Percentiles rank a stretch among this genome's conserved stretches.
phyloP scores from a whole-genome alignment of 2,113 vertebrate genomes.

The Chaenogobius annularis region DNA sequence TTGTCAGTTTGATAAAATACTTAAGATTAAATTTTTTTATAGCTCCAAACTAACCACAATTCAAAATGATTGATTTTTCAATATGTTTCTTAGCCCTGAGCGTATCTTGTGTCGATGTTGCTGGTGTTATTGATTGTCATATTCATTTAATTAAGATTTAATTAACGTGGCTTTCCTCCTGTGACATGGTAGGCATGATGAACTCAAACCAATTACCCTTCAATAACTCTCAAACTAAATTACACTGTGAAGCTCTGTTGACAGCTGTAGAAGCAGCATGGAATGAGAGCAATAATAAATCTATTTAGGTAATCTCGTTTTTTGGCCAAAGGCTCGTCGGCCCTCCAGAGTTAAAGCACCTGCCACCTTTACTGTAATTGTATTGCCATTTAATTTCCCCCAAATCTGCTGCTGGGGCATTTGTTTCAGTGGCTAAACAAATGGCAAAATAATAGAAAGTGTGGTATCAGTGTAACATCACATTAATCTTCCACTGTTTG shows the following conservation, averaged over 20 bases:
- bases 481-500: no score
- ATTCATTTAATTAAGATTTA: slow-evolving; percentile 17
- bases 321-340: background rate
- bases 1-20: no score
- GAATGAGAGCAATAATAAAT: background rate
- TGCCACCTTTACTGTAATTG: background rate
- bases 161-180: slow-evolving; percentile 11
- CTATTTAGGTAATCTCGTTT: background rate
- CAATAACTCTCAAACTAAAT: background rate
- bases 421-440: background rate
- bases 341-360: background rate
- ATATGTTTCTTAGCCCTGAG: background rate
- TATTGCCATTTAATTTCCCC: background rate
- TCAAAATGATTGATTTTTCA: background rate
- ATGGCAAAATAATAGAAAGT: background rate
- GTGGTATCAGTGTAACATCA: background rate
- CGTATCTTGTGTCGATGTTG: background rate
- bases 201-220: slow-evolving; percentile 11
- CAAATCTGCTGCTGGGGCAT: background rate
- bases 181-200: background rate
- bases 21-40: no score
- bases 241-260: slow-evolving; percentile 12
- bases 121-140: background rate
- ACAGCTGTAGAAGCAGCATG: background rate
- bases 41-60: no score